Percentiles rank a stretch among this genome's conserved stretches.
Evolutionary conservation across 1,140 invertebrate genomes (phyloP).

Genomic region (Heliothis subflexa): DNA sequence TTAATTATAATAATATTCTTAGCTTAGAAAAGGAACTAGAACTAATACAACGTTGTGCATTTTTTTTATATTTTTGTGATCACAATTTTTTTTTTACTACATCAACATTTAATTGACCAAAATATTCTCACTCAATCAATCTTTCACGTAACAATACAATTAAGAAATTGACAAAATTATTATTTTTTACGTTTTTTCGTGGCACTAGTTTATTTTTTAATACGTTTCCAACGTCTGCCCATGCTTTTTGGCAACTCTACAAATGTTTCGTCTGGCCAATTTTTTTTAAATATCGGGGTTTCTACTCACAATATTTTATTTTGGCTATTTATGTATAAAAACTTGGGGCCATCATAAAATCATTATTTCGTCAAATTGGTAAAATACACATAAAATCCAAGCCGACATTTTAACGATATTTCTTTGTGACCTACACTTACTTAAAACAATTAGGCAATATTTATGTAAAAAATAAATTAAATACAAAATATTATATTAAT

Average conservation of each 20-base stretch:
- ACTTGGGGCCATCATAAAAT: no score
- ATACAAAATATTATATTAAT: not conserved
- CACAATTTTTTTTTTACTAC: not conserved
- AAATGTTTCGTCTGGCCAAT: no score
- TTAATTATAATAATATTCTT: not conserved
- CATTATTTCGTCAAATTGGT: no score
- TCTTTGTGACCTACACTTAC: not conserved
- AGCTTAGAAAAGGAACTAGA: conserved; percentile 3
- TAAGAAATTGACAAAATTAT: conserved; percentile 9
- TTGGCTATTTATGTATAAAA: no score
- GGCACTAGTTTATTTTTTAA: no score
- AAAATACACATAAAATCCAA: no score
- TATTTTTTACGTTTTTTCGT: no score
- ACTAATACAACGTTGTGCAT: not conserved
- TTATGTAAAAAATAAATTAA: not conserved
- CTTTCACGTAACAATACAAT: not conserved
- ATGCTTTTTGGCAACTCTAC: no score
- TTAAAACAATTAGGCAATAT: conserved; percentile 5
- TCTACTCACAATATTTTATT: no score
- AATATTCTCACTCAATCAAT: conserved; percentile 11
- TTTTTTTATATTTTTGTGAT: not conserved
- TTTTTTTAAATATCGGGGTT: no score
- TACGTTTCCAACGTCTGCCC: no score
- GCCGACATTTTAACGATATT: no score
- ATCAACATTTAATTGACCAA: conserved; percentile 15